Evolutionary conservation across 2,888 invertebrate species (phyloP).

Genomic region (Thera britannica): DNA sequence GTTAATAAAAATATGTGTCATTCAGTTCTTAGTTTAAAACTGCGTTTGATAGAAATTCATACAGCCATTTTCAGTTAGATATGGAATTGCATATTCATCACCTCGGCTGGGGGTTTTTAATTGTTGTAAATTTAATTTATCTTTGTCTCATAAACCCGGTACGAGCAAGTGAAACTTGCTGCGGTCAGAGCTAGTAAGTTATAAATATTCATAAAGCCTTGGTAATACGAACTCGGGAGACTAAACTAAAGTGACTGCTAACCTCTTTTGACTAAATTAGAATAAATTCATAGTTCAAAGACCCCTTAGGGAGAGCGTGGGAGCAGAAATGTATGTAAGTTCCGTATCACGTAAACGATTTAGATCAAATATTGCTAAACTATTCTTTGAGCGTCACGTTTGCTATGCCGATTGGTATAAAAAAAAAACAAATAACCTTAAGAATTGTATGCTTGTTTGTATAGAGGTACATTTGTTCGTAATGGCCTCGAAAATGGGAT

Average conservation of each 20-base stretch:
- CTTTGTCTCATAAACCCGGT: background rate
- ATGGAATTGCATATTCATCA: no score
- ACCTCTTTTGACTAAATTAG: conserved; percentile 15
- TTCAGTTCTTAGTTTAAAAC: no score
- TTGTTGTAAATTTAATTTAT: background rate
- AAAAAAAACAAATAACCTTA: background rate
- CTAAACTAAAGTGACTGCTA: background rate
- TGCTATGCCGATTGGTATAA: conserved; percentile 19
- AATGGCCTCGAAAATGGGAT: no score
- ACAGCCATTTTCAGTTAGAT: no score
- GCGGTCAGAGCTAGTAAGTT: background rate
- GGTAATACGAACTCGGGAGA: background rate
- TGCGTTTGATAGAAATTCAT: no score
- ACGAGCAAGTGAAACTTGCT: background rate
- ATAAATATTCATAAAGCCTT: background rate
- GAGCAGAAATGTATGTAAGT: conserved; percentile 2
- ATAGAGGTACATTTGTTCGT: no score
- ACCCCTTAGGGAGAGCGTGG: conserved; percentile 5
- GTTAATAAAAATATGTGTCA: no score
- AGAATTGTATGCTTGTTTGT: no score
- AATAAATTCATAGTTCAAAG: conserved; percentile 12
- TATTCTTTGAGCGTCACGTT: conserved; percentile 37
- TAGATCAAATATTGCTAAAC: conserved; percentile 45
- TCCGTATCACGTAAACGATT: conserved; percentile 28
- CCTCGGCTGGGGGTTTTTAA: no score